Evolutionary conservation across 2,888 invertebrate species (phyloP), one percentile per base, ranked within the genome.

Genomic region (Lingula anatina): DNA sequence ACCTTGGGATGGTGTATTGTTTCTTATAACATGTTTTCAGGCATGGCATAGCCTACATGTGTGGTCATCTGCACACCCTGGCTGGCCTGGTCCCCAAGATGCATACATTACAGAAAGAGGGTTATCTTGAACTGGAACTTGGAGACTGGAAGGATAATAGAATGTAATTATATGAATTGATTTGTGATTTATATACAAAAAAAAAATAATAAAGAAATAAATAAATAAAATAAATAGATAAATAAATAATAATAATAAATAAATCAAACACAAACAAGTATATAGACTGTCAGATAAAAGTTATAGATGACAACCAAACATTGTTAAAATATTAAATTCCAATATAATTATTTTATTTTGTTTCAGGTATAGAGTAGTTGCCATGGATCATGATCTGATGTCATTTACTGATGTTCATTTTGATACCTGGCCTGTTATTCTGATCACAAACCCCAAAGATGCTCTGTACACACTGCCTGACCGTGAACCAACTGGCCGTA

Each of bases 71-170:
- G 61, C 94, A 94, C 77, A 86, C 86, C 2, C 81, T 92, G 67
- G 88, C 85, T 38, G 90, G 89, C 4, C 65, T 86, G 5, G 85
- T 90, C 1, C 85, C 87, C 5, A 81, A 84, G 57, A 92, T 94
- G 92, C 91, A 92, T 70, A 87, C 90, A 1, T 80, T 87, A 60
- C 93, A 93, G 67, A 84, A 85, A 61, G 83, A 83, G 53, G 92
- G 92, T 3, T 88, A 84, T 69, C 79, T 93, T 51, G 94, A 94
- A 78, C 80, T 93, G 50, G 94, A 94, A 78, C 78, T 93, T 47
- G 90, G 87, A 7, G 94, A 94, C 79, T 94, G 93, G 92, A 93
- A 90, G 77, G 88, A 89, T 65, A 88, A 88, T 69, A 82, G 92
- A 79, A 83, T 87, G 88, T 88, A 80, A 57, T 66, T 56, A 23